Evolutionary conservation across 2,113 vertebrate species (phyloP).

Genomic region (Saiga tatarica): DNA sequence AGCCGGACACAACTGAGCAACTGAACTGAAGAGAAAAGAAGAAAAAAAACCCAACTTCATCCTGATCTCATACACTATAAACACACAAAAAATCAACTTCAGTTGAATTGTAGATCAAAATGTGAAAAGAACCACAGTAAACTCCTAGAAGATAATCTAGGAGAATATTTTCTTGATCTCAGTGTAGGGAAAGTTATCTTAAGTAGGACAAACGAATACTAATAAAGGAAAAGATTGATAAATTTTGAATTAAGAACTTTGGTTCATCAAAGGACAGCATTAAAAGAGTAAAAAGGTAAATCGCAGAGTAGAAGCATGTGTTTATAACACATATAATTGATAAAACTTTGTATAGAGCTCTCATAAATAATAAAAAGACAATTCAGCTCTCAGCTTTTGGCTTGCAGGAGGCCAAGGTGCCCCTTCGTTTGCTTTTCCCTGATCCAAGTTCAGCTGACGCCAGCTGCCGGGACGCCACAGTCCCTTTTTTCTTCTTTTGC

Average conservation of each 20-base stretch:
- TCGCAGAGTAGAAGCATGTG: background rate
- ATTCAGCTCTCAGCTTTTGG: background rate
- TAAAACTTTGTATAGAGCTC: background rate
- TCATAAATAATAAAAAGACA: background rate
- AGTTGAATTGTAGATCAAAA: background rate
- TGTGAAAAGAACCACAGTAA: background rate
- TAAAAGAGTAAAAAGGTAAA: background rate
- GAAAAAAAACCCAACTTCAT: background rate
- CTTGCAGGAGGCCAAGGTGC: background rate
- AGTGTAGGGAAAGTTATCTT: background rate
- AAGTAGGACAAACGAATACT: background rate
- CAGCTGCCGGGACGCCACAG: background rate
- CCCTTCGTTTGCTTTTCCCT: background rate
- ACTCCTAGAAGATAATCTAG: background rate
- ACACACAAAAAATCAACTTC: background rate
- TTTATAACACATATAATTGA: background rate
- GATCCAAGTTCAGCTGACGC: background rate
- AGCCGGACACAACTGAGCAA: too few species aligned
- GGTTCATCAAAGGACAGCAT: background rate
- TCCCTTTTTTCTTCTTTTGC: background rate
- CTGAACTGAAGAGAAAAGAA: background rate
- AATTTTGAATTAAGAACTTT: background rate
- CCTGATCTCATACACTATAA: background rate
- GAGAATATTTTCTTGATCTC: background rate
- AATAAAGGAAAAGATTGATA: background rate